Evolutionary conservation across 2,888 invertebrate species (phyloP), one percentile per base, ranked within the genome.

Genomic region (Eudasyphora cyanicolor): DNA sequence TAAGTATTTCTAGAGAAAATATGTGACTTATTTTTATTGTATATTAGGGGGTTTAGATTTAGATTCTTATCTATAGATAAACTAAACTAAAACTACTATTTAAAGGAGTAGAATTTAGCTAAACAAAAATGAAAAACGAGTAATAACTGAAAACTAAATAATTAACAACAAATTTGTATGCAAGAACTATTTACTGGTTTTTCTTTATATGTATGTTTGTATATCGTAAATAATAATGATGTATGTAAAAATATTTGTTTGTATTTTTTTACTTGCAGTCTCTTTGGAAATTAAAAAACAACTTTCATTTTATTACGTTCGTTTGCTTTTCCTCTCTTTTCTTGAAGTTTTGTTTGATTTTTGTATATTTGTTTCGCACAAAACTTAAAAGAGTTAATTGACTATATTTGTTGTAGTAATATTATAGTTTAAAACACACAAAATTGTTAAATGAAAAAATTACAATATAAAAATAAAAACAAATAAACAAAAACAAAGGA

Each of bases 261-360:
- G 60, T 71, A 38, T 24, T 19, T 71, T 38, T 45, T 49, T 29
- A 64, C 70, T 79, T 62, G 82, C 86, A 86, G 85, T 86, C 86
- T 86, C 86, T 86, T 85, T 86, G 85, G 86, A 86, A 85, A 82
- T 73, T 35, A 75, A 75, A 57, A 64, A 60, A n/a, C n/a, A n/a
- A 45, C 45, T 32, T 32, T 32, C 45, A 17, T 42, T 32, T 45
- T 19, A 12, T 12, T n/a, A 29, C 1, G 0, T 51, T n/a, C 29
- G 35, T 57, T 62, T 21, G 10, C 54, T 12, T 60, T 29, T 54
- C 17, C 12, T 29, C 32, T n/a, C n/a, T n/a, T n/a, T n/a, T n/a
- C n/a, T n/a, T n/a, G n/a, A n/a, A n/a, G 7, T n/a, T 32, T 62
- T 32, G 29, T 69, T 76, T 19, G 19, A 42, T 8, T 45, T n/a